A percentile compares a stretch with the other conserved stretches of the same genome.
Evolutionary conservation across 92 coral and sea anemone genomes (phyloP).

Genomic region (Virgularia gustaviana): DNA sequence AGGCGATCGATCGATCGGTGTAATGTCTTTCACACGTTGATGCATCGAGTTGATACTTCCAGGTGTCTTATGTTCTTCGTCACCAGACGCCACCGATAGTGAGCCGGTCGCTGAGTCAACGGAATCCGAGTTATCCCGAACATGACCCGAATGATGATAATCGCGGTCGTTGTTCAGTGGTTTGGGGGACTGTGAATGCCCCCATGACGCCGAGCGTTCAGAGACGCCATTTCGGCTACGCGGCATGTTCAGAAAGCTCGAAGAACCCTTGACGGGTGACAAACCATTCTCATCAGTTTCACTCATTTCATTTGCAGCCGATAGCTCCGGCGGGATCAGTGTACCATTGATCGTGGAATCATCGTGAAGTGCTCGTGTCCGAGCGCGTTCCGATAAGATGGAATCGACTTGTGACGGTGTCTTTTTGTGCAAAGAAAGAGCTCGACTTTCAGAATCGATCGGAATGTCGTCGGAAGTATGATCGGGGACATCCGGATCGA

Average conservation of each 20-base stretch:
- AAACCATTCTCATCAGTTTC: neutral
- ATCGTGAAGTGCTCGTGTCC: neutral
- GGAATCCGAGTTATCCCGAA: constrained; percentile 36
- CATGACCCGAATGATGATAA: constrained; percentile 11
- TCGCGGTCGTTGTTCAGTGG: constrained; percentile 8
- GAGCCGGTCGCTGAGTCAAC: constrained; percentile 19
- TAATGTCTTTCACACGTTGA: constrained; percentile 7
- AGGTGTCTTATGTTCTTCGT: constrained; percentile 20
- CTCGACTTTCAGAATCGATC: constrained; percentile 28
- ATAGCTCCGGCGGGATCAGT: constrained; percentile 9
- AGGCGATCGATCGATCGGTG: constrained; percentile 20
- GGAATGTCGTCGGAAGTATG: constrained; percentile 26
- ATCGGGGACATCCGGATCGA: constrained; percentile 24
- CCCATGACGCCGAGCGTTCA: neutral
- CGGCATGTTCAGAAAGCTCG: constrained; percentile 3
- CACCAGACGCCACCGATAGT: neutral
- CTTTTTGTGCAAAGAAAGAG: constrained; percentile 26
- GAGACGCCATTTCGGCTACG: constrained; percentile 2
- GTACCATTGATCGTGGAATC: constrained; percentile 1
- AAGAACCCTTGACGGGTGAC: neutral
- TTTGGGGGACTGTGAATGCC: neutral
- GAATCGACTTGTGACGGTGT: neutral
- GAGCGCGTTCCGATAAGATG: neutral
- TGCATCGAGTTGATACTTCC: constrained; percentile 33
- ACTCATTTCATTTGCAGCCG: neutral